Conservation (phyloP, 2,888 invertebrate genomes). For the Heterodera filipjevi region DNA sequence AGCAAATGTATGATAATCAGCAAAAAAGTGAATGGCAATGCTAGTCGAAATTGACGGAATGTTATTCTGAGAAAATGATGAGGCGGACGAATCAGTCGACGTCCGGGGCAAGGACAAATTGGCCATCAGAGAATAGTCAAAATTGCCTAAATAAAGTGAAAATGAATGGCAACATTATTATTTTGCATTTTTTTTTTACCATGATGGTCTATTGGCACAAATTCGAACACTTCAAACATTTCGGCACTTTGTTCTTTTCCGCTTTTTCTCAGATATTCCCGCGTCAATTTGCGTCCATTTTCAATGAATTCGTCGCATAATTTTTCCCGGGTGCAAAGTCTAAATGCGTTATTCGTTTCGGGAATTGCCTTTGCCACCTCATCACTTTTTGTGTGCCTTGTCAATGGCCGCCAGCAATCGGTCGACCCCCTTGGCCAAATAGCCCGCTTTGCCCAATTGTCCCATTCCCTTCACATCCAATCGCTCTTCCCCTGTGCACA, state of each 20-base stretch:
- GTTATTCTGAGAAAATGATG: conserved; percentile 41
- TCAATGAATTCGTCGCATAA: conserved; percentile 62
- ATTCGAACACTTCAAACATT: conserved; percentile 60
- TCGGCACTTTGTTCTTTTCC: conserved; percentile 44
- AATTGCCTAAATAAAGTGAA: conserved; percentile 39
- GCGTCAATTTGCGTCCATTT: conserved; percentile 53
- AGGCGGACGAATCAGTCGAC: background rate
- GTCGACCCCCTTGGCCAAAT: conserved; percentile 57
- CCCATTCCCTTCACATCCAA: conserved; percentile 53
- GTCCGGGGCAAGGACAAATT: conserved; percentile 61
- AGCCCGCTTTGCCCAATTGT: conserved; percentile 59
- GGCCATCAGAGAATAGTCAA: conserved; percentile 61
- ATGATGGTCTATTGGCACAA: conserved; percentile 48
- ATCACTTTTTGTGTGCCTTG: conserved; percentile 51
- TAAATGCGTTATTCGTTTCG: conserved; percentile 10
- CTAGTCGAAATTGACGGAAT: background rate
- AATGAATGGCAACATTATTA: background rate
- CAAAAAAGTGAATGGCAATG: conserved; percentile 37
- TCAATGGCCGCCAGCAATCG: conserved; percentile 58
- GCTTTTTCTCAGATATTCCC: conserved; percentile 48
- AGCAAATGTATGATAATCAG: conserved; percentile 44
- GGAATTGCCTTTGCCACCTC: conserved; percentile 19
- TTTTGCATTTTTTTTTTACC: conserved; percentile 26
- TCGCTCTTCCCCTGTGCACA: conserved; percentile 62
- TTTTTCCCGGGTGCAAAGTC: conserved; percentile 49